Evolutionary conservation across 2,113 vertebrate genomes (phyloP).

Genomic region (Hippolais icterina): DNA sequence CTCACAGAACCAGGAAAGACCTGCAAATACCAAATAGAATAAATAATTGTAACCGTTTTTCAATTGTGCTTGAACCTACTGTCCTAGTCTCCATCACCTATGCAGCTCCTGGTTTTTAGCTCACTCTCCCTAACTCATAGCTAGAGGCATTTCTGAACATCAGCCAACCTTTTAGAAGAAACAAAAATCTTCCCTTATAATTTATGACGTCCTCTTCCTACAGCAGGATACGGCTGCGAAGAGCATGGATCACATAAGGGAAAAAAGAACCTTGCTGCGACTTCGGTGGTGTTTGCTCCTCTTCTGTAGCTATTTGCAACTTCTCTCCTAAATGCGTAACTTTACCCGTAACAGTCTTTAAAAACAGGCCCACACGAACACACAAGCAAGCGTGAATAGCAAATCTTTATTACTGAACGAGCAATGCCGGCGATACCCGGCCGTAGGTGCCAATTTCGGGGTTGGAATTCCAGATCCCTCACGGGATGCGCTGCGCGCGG

Average conservation of each 20-base stretch:
- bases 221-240: background rate
- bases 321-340: background rate
- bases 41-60: background rate
- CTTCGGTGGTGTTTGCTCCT: background rate
- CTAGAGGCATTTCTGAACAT: background rate
- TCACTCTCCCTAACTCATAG: background rate
- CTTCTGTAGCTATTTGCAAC: background rate
- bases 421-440: background rate
- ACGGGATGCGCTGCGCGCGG: accelerated
- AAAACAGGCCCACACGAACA: background rate
- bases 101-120: background rate
- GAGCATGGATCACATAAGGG: background rate
- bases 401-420: background rate
- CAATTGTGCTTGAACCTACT: background rate
- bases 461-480: background rate
- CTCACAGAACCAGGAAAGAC: background rate
- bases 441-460: too few relatives aligned
- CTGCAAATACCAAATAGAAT: background rate
- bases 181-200: background rate
- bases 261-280: background rate
- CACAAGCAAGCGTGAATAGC: background rate
- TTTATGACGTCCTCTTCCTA: background rate
- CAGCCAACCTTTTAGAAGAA: background rate
- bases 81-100: background rate
- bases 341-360: background rate